Conservation (phyloP, 2,888 invertebrate species). For the Microctonus aethiopoides region DNA sequence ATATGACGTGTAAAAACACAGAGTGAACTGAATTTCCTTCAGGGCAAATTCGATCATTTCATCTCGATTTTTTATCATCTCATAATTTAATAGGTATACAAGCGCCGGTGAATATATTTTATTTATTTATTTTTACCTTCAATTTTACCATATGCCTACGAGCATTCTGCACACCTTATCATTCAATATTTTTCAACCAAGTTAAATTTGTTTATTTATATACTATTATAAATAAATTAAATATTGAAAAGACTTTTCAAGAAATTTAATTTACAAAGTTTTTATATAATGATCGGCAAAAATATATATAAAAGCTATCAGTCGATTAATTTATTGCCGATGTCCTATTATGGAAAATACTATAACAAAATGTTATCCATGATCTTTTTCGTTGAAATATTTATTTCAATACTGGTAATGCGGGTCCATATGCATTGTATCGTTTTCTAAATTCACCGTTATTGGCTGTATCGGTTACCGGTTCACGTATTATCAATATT, state of each 20-base stretch:
- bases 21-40: conserved; percentile 33
- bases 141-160: no score
- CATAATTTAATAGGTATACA: no score
- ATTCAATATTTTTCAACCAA: no score
- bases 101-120: no score
- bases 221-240: not conserved
- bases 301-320: no score
- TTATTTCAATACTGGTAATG: not conserved
- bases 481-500: conserved; percentile 14
- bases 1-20: conserved; percentile 18
- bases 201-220: no score
- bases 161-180: no score
- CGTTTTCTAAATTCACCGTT: conserved; percentile 14
- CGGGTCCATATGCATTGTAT: conserved; percentile 11
- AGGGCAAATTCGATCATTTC: conserved; percentile 46
- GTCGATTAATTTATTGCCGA: not conserved
- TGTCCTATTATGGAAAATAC: not conserved
- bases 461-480: conserved; percentile 2
- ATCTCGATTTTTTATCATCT: conserved; percentile 42
- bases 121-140: no score
- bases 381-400: not conserved
- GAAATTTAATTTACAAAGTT: not conserved
- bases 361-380: conserved; percentile 2
- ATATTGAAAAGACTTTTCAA: not conserved
- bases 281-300: not conserved